Conservation (phyloP, 2,113 vertebrate species). For the Mustela lutreola region DNA sequence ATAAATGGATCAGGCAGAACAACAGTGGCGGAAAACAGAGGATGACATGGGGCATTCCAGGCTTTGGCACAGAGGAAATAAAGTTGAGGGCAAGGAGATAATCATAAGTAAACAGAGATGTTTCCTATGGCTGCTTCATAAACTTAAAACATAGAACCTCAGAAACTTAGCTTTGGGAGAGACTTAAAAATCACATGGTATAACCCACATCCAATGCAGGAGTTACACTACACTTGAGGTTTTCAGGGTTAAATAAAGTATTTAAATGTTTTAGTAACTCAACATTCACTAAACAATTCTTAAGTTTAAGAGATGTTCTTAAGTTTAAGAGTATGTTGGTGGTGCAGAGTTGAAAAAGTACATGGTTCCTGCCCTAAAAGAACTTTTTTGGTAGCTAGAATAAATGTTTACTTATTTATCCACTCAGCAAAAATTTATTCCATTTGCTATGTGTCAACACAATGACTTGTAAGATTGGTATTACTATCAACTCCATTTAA, state of each 20-base stretch:
- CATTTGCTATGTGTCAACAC: neutral
- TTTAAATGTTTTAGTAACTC: neutral
- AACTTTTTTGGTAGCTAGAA: neutral
- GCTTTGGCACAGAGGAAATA: neutral
- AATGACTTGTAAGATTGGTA: neutral
- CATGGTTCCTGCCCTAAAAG: neutral
- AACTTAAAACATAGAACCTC: neutral
- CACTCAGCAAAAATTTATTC: slow-evolving; percentile 14
- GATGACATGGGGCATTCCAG: neutral
- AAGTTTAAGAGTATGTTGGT: neutral
- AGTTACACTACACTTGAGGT: neutral
- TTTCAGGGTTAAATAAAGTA: neutral
- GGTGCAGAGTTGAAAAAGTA: neutral
- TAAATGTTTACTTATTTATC: neutral
- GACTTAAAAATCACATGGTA: neutral
- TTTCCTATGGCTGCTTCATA: neutral
- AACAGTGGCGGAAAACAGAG: neutral
- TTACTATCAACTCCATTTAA: neutral
- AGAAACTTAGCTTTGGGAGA: neutral
- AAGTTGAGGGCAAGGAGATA: neutral
- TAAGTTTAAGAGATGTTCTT: neutral
- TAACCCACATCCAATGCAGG: neutral
- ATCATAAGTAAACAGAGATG: neutral
- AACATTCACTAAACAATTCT: slow-evolving; percentile 1
- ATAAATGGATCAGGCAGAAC: neutral